These are phyloP conservation scores for Myocastor coypus DNA, from an alignment of 2,113 vertebrate species.

Conservation along the genomic window DNA sequence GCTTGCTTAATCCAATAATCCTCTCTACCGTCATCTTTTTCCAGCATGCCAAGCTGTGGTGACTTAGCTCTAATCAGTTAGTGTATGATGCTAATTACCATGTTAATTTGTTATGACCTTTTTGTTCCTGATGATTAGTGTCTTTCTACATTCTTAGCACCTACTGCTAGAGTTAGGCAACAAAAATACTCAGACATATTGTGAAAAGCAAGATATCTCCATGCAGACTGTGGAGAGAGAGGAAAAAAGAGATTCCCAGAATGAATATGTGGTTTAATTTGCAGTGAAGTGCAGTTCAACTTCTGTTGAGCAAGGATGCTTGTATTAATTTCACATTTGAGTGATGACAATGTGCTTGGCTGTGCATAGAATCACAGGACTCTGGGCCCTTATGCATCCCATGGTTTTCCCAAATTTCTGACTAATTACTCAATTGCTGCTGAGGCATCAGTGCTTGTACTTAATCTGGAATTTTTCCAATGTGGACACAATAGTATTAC, in stretches of 20 bases:
- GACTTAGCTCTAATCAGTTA: slow-evolving; percentile 46
- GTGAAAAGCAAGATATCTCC: background rate
- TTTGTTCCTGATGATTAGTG: slow-evolving; percentile 29
- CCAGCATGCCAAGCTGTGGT: background rate
- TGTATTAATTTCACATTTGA: slow-evolving; percentile 56
- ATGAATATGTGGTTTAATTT: slow-evolving; percentile 26
- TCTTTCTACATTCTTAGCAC: background rate
- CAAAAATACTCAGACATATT: background rate
- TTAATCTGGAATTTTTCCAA: slow-evolving; percentile 32
- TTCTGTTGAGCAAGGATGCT: slow-evolving; percentile 55
- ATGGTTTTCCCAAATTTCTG: slow-evolving; percentile 52
- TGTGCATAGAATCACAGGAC: slow-evolving; percentile 16
- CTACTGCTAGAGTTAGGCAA: background rate
- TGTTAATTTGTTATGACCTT: slow-evolving; percentile 44
- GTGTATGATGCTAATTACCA: slow-evolving; percentile 59
- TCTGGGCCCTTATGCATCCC: slow-evolving; percentile 3
- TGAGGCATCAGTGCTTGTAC: background rate
- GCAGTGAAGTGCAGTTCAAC: background rate
- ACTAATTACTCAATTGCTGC: slow-evolving; percentile 41
- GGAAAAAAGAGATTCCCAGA: background rate
- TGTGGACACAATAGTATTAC: background rate
- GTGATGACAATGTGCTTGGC: slow-evolving; percentile 60
- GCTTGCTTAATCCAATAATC: slow-evolving; percentile 49
- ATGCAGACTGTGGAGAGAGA: background rate
- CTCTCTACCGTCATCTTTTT: slow-evolving; percentile 50